Evolutionary conservation across 2,113 vertebrate genomes (phyloP), one percentile per base, ranked within the genome.

Genomic region (Elephas maximus): DNA sequence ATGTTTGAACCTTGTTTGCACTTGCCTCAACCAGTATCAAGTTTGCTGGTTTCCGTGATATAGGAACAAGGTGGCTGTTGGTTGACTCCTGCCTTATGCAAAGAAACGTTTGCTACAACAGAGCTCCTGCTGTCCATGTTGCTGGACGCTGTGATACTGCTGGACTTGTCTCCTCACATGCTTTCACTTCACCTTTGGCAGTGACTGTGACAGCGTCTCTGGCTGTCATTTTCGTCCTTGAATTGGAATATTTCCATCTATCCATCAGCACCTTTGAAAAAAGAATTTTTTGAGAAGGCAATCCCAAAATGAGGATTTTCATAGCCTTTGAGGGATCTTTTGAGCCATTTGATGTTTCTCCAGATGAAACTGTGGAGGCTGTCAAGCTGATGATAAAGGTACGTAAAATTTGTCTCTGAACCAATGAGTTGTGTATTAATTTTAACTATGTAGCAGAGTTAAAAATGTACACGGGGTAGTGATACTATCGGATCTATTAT

Each of bases 331-430:
- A 99, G 17, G 98, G 98, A 48, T 98, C 97, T 53, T 98, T 98
- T 96, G 98, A 99, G 96, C 82, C 98, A 2, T 99, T 99, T 82
- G 98, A 99, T 85, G 92, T 99, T 93, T 96, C 97, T 57, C 79
- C 97, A 77, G 96, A 98, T 44, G 97, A 99, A 76, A 99, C 98
- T 6, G 98, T 99, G n/a, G 91, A 95, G 57, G 76, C 96, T 81
- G 60, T 99, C 77, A 99, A 99, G 93, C 96, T 97, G 96, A 98
- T 98, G 98, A 97, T 99, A 92, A 99, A 99, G 99, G 99, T 99
- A 99, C 37, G 95, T 93, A 24, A 44, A 24, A 44, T 84, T 97
- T 41, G 18, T 45, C 30, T 3, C 15, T 14, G 24, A 48, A 30
- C 48, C 69, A 79, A 21, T 71, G 81, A 78, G 3, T 60, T 77